phyloP scores from a whole-genome alignment of 2,797 vertebrate species.

The Strix occidentalis region DNA sequence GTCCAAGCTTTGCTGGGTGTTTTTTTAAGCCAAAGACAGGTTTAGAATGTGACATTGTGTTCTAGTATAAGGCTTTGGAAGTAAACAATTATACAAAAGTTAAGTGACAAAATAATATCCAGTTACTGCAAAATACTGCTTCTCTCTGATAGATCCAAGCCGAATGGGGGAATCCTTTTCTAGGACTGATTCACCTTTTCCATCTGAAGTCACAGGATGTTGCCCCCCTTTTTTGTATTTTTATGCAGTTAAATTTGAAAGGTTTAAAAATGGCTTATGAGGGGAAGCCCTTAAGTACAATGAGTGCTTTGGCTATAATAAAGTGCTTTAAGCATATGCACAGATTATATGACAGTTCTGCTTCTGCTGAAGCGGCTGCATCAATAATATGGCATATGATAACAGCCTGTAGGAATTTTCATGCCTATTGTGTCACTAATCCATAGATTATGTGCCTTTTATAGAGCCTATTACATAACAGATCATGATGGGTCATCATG shows the following conservation, averaged over 20 bases:
- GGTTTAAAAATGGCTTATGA: conserved; percentile 8
- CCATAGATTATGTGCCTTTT: conserved; percentile 36
- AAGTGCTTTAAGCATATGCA: background rate
- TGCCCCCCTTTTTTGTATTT: background rate
- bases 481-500: background rate
- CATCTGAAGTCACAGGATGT: background rate
- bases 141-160: background rate
- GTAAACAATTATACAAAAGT: background rate
- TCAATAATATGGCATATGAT: background rate
- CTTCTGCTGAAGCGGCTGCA: background rate
- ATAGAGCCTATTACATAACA: conserved; percentile 48
- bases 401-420: background rate
- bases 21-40: background rate
- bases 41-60: background rate
- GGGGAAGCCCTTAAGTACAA: background rate
- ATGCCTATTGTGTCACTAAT: conserved; percentile 36
- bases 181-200: background rate
- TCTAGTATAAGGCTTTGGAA: background rate
- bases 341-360: background rate
- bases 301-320: background rate
- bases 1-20: background rate
- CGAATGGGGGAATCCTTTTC: background rate
- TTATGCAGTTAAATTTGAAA: background rate
- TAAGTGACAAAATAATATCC: background rate
- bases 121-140: background rate